Percentiles rank a stretch among this genome's conserved stretches.
phyloP scores from a whole-genome alignment of 2,797 vertebrate genomes.

The Menidia menidia region DNA sequence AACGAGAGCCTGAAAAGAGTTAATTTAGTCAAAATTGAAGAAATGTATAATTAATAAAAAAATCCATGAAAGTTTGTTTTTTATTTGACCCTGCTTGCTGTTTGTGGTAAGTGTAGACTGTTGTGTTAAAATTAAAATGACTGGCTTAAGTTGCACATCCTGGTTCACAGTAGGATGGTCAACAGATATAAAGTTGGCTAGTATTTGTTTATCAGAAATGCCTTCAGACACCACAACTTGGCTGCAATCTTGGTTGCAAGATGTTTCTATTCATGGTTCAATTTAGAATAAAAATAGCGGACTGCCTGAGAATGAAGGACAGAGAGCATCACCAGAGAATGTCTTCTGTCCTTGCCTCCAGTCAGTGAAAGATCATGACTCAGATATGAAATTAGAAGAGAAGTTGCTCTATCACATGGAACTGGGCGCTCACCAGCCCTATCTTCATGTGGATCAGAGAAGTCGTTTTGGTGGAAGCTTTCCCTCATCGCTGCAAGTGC shows the following conservation, averaged over 20 bases:
- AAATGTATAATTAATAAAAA: neutral
- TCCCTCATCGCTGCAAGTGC: conserved; percentile 20
- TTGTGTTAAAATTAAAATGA: neutral
- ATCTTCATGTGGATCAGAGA: neutral
- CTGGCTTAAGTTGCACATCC: neutral
- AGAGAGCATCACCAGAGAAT: conserved; percentile 44
- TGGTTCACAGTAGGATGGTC: neutral
- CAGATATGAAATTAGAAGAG: conserved; percentile 50
- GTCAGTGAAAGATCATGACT: conserved; percentile 56
- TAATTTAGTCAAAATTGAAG: neutral
- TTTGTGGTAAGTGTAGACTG: neutral
- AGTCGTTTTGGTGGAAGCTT: conserved; percentile 1
- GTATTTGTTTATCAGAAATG: neutral
- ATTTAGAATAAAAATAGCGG: conserved; percentile 32
- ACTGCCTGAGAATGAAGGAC: conserved; percentile 42
- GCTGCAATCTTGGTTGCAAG: conserved; percentile 31
- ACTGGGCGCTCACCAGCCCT: conserved; percentile 6
- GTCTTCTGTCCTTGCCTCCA: conserved; percentile 52
- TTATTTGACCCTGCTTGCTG: neutral
- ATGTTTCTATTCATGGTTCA: conserved; percentile 35
- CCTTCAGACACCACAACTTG: neutral
- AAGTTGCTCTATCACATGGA: conserved; percentile 32
- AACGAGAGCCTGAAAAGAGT: neutral
- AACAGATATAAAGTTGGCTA: neutral
- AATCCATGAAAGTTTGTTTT: neutral